Base-by-base conservation (phyloP, 2,888 invertebrate species). In the Lathronympha strigana region DNA sequence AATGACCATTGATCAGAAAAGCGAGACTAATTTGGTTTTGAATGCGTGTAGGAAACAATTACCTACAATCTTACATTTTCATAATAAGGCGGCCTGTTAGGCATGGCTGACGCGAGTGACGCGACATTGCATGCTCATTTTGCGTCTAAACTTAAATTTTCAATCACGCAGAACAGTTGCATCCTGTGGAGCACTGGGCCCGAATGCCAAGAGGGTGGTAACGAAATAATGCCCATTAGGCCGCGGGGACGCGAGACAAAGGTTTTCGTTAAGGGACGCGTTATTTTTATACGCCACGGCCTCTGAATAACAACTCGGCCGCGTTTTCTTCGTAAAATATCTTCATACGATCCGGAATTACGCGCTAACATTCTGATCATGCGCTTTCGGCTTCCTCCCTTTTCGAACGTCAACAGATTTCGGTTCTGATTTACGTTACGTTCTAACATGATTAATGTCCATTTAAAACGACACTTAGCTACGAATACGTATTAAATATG, bases 261-360 rank as follows among this genome's bases (percentile, higher is more conserved):
- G 87, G 84, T 83, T 83, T 77, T 80, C 81, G 79, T 77, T 81
- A 84, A 87, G 90, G 89, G 88, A 88, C 87, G 84, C 84, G 78
- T 89, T 87, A 89, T 88, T 89, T 87, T 89, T 90, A 88, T 89
- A 86, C 77, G 82, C 76, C 79, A 90, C 91, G 88, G 76, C 76
- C 71, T 69, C 79, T 79, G 91, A 90, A 91, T 91, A 91, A 84
- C 86, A 90, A 91, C 80, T 78, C 74, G 69, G 75, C 77, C 73
- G 76, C 73, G 76, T 79, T 87, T 88, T 87, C 85, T 84, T 81
- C 83, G 85, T 86, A 90, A 31, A 88, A 90, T 89, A 85, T 88
- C 88, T 88, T 88, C 85, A 89, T 89, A 88, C 85, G 86, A 81
- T 74, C 80, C 82, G 83, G 84, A 87, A 88, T 86, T 78, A 82